A percentile compares a stretch with the other conserved stretches of the same genome.
phyloP scores from a whole-genome alignment of 2,113 vertebrate genomes.

The Sakesphorus luctuosus region DNA sequence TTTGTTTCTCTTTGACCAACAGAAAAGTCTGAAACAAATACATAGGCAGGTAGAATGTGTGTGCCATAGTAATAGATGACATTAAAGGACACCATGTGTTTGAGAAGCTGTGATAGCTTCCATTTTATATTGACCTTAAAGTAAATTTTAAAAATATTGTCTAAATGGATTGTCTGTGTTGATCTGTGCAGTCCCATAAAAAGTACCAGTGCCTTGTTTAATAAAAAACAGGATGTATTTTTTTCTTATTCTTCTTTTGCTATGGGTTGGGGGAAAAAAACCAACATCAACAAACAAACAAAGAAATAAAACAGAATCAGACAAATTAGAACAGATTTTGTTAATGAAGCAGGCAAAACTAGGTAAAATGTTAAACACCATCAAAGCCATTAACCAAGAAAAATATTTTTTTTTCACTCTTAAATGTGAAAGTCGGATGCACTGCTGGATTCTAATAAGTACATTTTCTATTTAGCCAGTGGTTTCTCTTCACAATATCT shows the following conservation, averaged over 20 bases:
- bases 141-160: background rate
- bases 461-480: conserved; percentile 55
- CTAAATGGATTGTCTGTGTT: background rate
- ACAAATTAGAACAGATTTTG: background rate
- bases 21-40: background rate
- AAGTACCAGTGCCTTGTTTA: background rate
- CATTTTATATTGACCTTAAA: background rate
- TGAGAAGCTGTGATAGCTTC: background rate
- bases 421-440: background rate
- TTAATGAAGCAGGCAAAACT: background rate
- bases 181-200: background rate
- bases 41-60: background rate
- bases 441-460: conserved; percentile 40
- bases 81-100: background rate
- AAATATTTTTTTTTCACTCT: conserved; percentile 44
- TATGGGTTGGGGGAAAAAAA: background rate
- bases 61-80: background rate
- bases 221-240: background rate
- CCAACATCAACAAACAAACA: background rate
- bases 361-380: background rate
- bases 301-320: background rate
- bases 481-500: conserved; percentile 46
- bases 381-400: background rate
- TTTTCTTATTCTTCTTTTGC: background rate
- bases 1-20: background rate